Percentiles rank a stretch among this genome's conserved stretches.
These are phyloP conservation scores for Branchinecta sandiegonensis DNA, from an alignment of 2,888 invertebrate species.

Conservation along the genomic window DNA sequence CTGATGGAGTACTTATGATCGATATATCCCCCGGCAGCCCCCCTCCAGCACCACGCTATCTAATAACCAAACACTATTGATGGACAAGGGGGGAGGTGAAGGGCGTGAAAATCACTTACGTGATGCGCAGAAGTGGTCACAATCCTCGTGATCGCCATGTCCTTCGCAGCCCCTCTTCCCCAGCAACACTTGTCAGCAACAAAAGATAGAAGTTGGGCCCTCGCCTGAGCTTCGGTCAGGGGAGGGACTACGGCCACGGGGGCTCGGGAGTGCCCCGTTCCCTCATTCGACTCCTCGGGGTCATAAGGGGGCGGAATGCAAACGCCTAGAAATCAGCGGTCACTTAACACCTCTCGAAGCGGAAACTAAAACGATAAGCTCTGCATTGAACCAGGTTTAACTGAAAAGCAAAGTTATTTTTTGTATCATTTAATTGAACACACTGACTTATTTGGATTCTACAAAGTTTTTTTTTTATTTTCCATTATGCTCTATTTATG, in stretches of 20 bases:
- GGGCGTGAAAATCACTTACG: constrained; percentile 32
- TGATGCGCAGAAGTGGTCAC: constrained; percentile 39
- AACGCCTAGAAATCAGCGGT: constrained; percentile 17
- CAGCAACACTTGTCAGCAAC: constrained; percentile 40
- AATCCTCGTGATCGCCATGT: constrained; percentile 38
- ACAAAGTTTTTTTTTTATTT: too few relatives aligned
- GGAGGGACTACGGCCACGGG: constrained; percentile 27
- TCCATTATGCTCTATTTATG: too few relatives aligned
- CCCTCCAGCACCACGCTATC: too few relatives aligned
- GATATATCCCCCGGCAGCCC: too few relatives aligned
- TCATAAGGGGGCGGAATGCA: constrained; percentile 17
- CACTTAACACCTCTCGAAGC: not conserved
- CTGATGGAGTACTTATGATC: too few relatives aligned
- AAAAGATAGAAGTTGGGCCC: constrained; percentile 35
- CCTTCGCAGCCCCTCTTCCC: constrained; percentile 37
- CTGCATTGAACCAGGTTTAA: not conserved
- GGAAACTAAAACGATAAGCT: not conserved
- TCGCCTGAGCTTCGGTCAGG: constrained; percentile 36
- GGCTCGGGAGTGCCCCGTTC: constrained; percentile 26
- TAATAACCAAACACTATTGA: too few relatives aligned
- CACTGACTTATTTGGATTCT: too few relatives aligned
- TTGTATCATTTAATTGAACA: too few relatives aligned
- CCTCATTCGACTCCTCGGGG: constrained; percentile 16
- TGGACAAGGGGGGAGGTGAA: too few relatives aligned
- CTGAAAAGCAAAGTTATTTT: too few relatives aligned